Percentiles rank a stretch among this genome's conserved stretches.
phyloP scores from a whole-genome alignment of 2,113 vertebrate species.

The Callocephalon fimbriatum region DNA sequence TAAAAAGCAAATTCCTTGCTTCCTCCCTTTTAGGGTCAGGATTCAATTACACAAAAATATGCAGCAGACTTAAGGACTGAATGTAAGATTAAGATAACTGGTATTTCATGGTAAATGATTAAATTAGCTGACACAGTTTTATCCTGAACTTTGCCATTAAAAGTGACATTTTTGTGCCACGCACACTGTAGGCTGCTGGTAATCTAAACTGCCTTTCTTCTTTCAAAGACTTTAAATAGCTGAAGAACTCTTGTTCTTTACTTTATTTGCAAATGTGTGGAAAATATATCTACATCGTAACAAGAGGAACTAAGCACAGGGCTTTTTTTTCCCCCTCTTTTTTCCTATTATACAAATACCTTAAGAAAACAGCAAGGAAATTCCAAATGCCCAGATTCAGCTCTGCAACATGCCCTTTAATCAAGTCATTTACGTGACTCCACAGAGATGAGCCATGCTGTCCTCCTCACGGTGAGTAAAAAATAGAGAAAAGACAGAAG shows the following conservation, averaged over 20 bases:
- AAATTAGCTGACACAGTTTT: slow-evolving; percentile 74
- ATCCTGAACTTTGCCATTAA: slow-evolving; percentile 74
- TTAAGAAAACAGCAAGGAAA: slow-evolving; percentile 44
- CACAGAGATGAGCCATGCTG: slow-evolving; percentile 19
- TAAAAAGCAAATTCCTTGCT: slow-evolving; percentile 50
- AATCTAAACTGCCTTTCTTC: slow-evolving; percentile 67
- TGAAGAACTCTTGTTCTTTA: slow-evolving; percentile 49
- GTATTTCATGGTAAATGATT: slow-evolving; percentile 76
- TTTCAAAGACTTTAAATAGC: slow-evolving; percentile 61
- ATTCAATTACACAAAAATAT: slow-evolving; percentile 74
- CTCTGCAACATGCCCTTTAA: slow-evolving; percentile 16
- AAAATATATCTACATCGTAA: neutral
- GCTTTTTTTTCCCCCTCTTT: neutral
- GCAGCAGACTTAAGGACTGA: slow-evolving; percentile 50
- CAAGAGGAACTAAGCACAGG: slow-evolving; percentile 17
- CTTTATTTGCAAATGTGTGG: slow-evolving; percentile 45
- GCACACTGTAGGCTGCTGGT: slow-evolving; percentile 49
- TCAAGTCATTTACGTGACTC: slow-evolving; percentile 26
- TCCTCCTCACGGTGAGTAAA: slow-evolving; percentile 28
- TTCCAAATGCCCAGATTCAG: slow-evolving; percentile 42
- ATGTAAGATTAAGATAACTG: slow-evolving; percentile 71
- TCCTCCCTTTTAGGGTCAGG: slow-evolving; percentile 54
- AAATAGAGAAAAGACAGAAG: slow-evolving; percentile 41
- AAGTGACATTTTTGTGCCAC: slow-evolving; percentile 61
- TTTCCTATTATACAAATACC: slow-evolving; percentile 2